Evolutionary conservation across 1,140 invertebrate species (phyloP).

Genomic region (Pseudomyrmex cubaensis): DNA sequence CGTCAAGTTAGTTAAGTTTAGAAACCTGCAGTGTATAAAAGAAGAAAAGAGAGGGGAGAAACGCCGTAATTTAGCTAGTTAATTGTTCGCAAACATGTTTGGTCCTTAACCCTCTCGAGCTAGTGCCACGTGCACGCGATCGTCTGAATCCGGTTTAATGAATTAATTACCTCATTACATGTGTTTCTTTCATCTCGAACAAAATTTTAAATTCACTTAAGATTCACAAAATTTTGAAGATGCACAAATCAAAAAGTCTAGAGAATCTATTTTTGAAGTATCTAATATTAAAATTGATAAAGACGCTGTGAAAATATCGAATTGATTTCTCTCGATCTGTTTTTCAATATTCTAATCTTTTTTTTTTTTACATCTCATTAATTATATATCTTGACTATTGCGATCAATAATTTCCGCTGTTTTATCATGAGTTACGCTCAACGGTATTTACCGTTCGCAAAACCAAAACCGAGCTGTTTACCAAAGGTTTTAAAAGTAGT

Average conservation of each 20-base stretch:
- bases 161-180: slow-evolving; percentile 42
- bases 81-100: slow-evolving; percentile 38
- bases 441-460: slow-evolving; percentile 36
- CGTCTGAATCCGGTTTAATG: slow-evolving; percentile 23
- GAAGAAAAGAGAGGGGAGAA: background rate
- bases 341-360: background rate
- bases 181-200: background rate
- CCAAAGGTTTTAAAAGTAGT: slow-evolving; percentile 50
- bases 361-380: background rate
- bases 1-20: slow-evolving; percentile 42
- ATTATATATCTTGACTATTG: background rate
- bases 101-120: slow-evolving; percentile 7
- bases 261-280: background rate
- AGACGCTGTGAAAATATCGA: too few relatives aligned
- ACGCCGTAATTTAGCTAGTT: slow-evolving; percentile 35
- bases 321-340: too few relatives aligned
- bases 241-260: background rate
- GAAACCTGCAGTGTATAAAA: slow-evolving; percentile 13
- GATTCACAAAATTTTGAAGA: background rate
- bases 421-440: slow-evolving; percentile 6
- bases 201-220: background rate
- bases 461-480: slow-evolving; percentile 27
- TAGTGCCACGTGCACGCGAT: background rate
- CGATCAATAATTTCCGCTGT: slow-evolving; percentile 13
- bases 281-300: background rate